Base-by-base conservation (phyloP, 1,140 invertebrate genomes). In the Pseudomyrmex gracilis region DNA sequence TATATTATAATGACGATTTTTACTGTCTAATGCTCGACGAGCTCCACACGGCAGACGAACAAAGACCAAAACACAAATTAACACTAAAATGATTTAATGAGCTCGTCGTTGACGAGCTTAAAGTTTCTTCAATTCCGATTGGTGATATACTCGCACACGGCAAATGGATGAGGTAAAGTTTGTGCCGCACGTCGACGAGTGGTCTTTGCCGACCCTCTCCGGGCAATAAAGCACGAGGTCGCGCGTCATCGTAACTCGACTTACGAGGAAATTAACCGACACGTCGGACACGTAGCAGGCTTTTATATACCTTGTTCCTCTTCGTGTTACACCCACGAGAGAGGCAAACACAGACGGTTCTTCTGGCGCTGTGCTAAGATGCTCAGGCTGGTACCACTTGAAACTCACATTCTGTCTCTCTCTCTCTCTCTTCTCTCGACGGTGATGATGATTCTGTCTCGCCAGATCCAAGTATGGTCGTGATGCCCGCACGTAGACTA, bases 71-170 rank as follows among this genome's bases (percentile, higher is more conserved):
- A 57, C 43, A 20, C 20, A 55, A 20, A 77, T 24, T 47, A 64
- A 78, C 53, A 43, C 20, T 10, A 66, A 34, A 45, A 80, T 60
- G 76, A 80, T 71, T 80, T 80, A 80, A 20, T 58, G n/a, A 66
- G 43, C 70, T 80, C 12, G 55, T 43, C 53, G n/a, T 24, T 24
- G 43, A 12, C 66, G 66, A 80, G n/a, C n/a, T 80, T 80, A 80
- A 80, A 80, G 17, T 47, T 70, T 57, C 66, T 43, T 10, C 34
- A 34, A 24, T 51, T 66, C 17, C 7, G 64, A 66, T 64, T 45
- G 24, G 47, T 10, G 53, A 49, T 55, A 58, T 22, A 78, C 53
- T 43, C 15, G 49, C 66, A 24, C 20, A 66, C 58, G 76, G 71
- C 66, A 47, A 58, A 80, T 34, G 5, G 34, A 34, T 34, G 34